Conservation (phyloP, 2,888 invertebrate genomes). For the Conistra vaccinii region DNA sequence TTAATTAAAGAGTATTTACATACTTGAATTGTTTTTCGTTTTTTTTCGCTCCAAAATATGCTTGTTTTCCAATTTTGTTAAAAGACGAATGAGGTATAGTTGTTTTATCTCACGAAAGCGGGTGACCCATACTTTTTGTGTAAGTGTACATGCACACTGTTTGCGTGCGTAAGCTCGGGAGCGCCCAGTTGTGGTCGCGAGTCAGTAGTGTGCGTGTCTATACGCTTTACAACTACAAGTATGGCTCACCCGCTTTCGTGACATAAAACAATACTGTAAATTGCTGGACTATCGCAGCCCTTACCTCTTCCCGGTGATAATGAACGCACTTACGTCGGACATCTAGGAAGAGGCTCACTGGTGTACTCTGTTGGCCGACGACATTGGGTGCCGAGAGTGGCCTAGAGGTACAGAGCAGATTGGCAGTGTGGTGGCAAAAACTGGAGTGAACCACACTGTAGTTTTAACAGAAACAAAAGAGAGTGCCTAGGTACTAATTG, state of each 20-base stretch:
- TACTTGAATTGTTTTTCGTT: slow-evolving; percentile 2
- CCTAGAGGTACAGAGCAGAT: background rate
- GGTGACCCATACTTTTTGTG: no score
- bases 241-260: no score
- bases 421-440: background rate
- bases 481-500: no score
- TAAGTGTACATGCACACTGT: no score
- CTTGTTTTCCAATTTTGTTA: background rate
- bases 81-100: background rate
- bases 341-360: background rate
- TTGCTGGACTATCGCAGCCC: background rate
- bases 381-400: no score
- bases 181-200: no score
- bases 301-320: background rate
- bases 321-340: background rate
- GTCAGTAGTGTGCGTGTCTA: no score
- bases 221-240: no score
- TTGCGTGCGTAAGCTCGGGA: no score
- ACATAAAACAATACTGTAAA: no score
- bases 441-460: no score
- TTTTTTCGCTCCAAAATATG: slow-evolving; percentile 1
- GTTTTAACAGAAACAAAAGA: background rate
- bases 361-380: background rate
- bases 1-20: background rate
- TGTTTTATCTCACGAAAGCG: no score